Percentiles rank a stretch among this genome's conserved stretches.
These are phyloP conservation scores for Callyntrura guangdongensis DNA, from an alignment of 2,888 invertebrate species.

Conservation along the genomic window DNA sequence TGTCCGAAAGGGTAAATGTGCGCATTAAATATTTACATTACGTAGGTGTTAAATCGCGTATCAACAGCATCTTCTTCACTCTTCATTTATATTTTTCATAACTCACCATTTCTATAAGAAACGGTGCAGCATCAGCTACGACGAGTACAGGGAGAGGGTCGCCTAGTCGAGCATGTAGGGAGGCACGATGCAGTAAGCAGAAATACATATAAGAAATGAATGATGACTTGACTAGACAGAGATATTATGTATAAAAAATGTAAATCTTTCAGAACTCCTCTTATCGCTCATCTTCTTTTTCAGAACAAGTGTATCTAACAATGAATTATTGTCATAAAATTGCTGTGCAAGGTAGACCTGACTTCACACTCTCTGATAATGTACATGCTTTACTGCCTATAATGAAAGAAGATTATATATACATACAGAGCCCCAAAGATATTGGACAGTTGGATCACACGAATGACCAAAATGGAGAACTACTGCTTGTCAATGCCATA, in stretches of 20 bases:
- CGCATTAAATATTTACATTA: constrained; percentile 50
- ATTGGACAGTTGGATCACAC: constrained; percentile 62
- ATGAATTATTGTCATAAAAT: constrained; percentile 74
- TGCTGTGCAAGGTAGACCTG: constrained; percentile 67
- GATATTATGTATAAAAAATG: constrained; percentile 50
- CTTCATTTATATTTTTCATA: constrained; percentile 72
- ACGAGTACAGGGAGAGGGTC: constrained; percentile 7
- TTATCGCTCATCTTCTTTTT: constrained; percentile 64
- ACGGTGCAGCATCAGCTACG: background rate
- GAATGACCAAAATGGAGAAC: constrained; percentile 71
- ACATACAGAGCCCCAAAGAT: constrained; percentile 6
- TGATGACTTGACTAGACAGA: constrained; percentile 63
- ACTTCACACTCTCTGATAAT: constrained; percentile 65
- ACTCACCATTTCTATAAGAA: constrained; percentile 22
- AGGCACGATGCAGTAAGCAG: background rate
- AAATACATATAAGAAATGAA: constrained; percentile 1
- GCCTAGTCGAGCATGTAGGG: background rate
- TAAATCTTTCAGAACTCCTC: constrained; percentile 69
- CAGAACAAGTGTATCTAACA: constrained; percentile 69
- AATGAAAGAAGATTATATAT: constrained; percentile 20
- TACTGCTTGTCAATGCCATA: constrained; percentile 75
- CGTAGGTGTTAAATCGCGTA: constrained; percentile 78
- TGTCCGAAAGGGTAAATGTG: constrained; percentile 9
- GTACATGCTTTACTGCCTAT: constrained; percentile 9
- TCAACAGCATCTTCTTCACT: constrained; percentile 64